phyloP scores from a whole-genome alignment of 2,113 vertebrate genomes.

The Cyrtonyx montezumae region DNA sequence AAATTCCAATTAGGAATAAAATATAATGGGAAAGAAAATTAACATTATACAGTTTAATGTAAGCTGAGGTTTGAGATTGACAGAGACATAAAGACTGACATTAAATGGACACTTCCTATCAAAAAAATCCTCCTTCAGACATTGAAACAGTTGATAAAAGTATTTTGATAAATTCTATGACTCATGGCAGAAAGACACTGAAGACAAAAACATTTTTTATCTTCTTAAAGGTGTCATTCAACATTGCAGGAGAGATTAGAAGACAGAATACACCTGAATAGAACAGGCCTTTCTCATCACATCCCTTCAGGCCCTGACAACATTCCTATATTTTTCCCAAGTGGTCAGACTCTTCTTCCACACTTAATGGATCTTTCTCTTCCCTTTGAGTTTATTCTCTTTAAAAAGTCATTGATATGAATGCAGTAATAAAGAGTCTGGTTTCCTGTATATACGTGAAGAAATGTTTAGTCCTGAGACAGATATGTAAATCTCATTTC shows the following conservation, averaged over 20 bases:
- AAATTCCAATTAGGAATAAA: background rate
- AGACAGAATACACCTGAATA: background rate
- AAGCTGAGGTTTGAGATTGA: background rate
- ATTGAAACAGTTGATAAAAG: background rate
- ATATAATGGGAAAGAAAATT: background rate
- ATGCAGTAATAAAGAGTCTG: background rate
- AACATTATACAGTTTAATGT: background rate
- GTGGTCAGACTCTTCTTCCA: no score
- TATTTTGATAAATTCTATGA: background rate
- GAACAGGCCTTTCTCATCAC: no score
- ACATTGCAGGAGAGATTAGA: background rate
- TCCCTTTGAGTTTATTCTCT: background rate
- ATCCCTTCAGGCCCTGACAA: no score
- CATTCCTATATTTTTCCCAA: no score
- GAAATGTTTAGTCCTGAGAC: background rate
- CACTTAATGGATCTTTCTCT: no score
- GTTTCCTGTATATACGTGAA: background rate
- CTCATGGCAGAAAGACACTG: background rate
- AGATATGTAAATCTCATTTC: background rate
- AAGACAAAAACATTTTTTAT: accelerated
- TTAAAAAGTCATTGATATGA: background rate
- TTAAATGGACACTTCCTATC: background rate
- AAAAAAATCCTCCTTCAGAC: background rate
- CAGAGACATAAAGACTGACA: background rate
- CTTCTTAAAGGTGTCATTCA: background rate